Base-by-base conservation (phyloP, 2,797 vertebrate genomes). In the Sebastiscus albofasciatus region DNA sequence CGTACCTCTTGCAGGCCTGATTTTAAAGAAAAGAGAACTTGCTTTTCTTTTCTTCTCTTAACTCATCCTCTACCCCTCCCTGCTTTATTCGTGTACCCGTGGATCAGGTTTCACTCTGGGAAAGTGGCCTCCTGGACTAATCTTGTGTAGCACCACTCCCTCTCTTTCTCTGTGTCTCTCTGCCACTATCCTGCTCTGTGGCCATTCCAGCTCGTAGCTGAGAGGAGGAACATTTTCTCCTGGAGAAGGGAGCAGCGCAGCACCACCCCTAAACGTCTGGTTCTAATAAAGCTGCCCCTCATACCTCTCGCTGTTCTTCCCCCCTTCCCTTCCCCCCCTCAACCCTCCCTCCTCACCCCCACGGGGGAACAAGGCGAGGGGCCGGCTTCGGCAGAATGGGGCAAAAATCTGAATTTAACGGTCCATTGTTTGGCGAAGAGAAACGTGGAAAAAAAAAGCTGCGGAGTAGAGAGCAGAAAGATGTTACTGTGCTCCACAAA, bases 201-300 rank as follows among this genome's bases (percentile, higher is more conserved):
- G 77, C 76, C 46, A 22, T 74, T 82, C 39, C 42, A 79, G 85
- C 81, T 78, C 55, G 2, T 7, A 85, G 77, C 65, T 64, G 78
- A 83, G 78, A 54, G 77, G 52, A 85, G 88, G 74, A 79, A 89
- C 36, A 6, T 82, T 90, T 89, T 87, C 84, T 90, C 76, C 76
- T 20, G 60, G 49, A 84, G 72, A 74, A 87, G 76, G 65, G 77
- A 90, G 85, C 82, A 49, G 75, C 49, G 72, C 83, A 86, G 90
- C 91, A 93, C 94, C 94, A 94, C 94, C 94, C 94, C 84, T 75
- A 90, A 93, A 92, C 82, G 94, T 94, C 95, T 96, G 96, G 85
- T 96, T 96, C 91, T 95, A 95, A 96, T 96, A 95, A 96, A 94
- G 89, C 86, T 90, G 85, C 92, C 89, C 89, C 90, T 93, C 84